A percentile compares a stretch with the other conserved stretches of the same genome.
These are phyloP conservation scores for Noctua janthina DNA, from an alignment of 2,888 invertebrate species.

Conservation along the genomic window DNA sequence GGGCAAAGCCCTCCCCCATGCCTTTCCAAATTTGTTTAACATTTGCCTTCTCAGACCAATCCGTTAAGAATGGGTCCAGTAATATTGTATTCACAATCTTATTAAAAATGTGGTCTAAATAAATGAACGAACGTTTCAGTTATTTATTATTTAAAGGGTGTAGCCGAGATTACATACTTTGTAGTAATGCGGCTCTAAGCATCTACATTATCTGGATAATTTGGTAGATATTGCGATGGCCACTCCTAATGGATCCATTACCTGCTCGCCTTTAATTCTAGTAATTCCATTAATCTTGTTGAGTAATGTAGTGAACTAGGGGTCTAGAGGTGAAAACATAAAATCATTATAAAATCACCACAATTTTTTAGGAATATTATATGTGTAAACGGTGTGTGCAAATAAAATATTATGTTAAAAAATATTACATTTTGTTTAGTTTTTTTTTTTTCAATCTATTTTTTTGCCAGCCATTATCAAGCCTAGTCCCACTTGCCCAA, in stretches of 20 bases:
- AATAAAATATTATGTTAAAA: background rate
- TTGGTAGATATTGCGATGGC: slow-evolving; percentile 9
- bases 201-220: slow-evolving; percentile 15
- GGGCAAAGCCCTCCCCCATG: too few species aligned
- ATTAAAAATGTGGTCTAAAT: background rate
- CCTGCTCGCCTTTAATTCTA: background rate
- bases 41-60: too few species aligned
- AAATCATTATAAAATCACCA: background rate
- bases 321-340: background rate
- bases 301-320: background rate
- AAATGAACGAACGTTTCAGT: background rate
- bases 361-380: background rate
- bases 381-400: background rate
- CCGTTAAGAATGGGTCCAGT: too few species aligned
- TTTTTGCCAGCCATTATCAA: background rate
- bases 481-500: background rate
- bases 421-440: background rate
- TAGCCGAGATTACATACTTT: slow-evolving; percentile 15
- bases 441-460: background rate
- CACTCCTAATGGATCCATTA: slow-evolving; percentile 36
- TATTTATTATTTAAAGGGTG: slow-evolving; percentile 5
- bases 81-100: too few species aligned
- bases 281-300: slow-evolving; percentile 8
- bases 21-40: too few species aligned
- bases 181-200: background rate